Percentiles rank a stretch among this genome's conserved stretches.
Conservation (phyloP, 2,888 invertebrate genomes). For the Tenthredo amoena region DNA sequence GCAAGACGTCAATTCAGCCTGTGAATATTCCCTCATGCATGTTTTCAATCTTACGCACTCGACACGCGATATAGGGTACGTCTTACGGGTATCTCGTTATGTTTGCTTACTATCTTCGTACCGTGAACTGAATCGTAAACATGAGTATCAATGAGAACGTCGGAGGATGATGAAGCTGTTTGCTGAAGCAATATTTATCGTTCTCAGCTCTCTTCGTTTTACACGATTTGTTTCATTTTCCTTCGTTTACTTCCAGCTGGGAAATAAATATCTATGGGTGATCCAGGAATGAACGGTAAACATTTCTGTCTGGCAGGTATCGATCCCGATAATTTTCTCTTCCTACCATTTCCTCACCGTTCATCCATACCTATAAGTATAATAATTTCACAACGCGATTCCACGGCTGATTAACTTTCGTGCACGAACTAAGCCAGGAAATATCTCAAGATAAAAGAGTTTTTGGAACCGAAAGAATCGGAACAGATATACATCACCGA, state of each 20-base stretch:
- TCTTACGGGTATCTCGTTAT: background rate
- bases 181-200: slow-evolving; percentile 47
- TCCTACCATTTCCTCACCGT: background rate
- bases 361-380: background rate
- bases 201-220: slow-evolving; percentile 38
- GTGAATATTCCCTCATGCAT: background rate
- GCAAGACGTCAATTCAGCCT: background rate
- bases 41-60: slow-evolving; percentile 15
- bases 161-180: slow-evolving; percentile 49
- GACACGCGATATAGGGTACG: background rate
- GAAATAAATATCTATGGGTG: slow-evolving; percentile 8
- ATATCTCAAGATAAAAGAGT: background rate
- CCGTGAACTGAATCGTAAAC: slow-evolving; percentile 41
- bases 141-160: slow-evolving; percentile 48
- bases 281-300: slow-evolving; percentile 6
- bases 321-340: slow-evolving; percentile 33
- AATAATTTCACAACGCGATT: background rate
- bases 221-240: slow-evolving; percentile 47
- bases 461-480: background rate
- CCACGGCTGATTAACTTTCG: slow-evolving; percentile 19
- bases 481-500: background rate
- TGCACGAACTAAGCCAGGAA: background rate
- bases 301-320: slow-evolving; percentile 13
- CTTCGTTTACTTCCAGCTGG: background rate
- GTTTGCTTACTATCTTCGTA: slow-evolving; percentile 26